These are phyloP conservation scores for Illadopsis cleaveri DNA, from an alignment of 2,113 vertebrate genomes.

Conservation along the genomic window DNA sequence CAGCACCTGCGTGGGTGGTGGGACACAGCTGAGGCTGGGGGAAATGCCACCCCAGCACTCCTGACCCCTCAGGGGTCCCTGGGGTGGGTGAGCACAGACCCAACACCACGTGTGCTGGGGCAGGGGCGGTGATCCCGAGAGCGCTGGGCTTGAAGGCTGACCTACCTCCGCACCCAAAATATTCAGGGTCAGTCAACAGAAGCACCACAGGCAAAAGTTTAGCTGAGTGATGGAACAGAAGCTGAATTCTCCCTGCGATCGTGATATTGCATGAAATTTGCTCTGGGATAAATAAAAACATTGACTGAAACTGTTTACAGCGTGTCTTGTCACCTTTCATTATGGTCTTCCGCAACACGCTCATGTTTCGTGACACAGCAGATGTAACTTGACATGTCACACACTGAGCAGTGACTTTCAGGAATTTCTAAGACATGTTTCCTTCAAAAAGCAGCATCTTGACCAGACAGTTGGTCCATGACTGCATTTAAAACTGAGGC, in stretches of 20 bases:
- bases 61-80: rapidly evolving
- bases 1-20: background rate
- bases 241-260: background rate
- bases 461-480: background rate
- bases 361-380: constrained; percentile 40
- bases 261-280: background rate
- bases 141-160: background rate
- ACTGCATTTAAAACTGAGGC: background rate
- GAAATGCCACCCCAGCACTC: background rate
- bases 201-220: background rate
- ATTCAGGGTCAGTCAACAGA: background rate
- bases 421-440: background rate
- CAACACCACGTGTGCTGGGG: rapidly evolving
- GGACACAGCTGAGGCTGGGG: background rate
- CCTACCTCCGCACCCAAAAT: background rate
- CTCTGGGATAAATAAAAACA: constrained; percentile 35
- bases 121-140: rapidly evolving
- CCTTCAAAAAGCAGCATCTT: background rate
- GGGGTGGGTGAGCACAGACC: background rate
- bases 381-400: constrained; percentile 49
- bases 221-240: background rate
- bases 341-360: background rate
- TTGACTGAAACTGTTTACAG: background rate
- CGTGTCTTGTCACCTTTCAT: constrained; percentile 38
- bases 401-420: constrained; percentile 17